phyloP scores from a whole-genome alignment of 2,888 invertebrate genomes.

The Lapara coniferarum region DNA sequence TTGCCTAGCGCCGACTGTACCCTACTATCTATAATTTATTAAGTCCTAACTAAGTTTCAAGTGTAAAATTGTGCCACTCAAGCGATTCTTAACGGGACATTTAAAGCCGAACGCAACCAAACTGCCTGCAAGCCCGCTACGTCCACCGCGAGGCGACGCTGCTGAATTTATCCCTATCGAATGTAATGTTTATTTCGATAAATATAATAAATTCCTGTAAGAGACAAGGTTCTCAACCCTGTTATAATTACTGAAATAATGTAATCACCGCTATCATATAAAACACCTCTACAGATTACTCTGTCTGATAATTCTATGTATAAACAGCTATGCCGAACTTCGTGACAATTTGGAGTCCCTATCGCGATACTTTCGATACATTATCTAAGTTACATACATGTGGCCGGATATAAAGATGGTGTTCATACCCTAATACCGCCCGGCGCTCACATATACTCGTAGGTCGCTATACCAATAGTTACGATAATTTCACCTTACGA shows the following conservation, averaged over 20 bases:
- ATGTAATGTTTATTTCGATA: constrained; percentile 58
- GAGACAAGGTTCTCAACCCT: constrained; percentile 67
- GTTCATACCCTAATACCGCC: constrained; percentile 67
- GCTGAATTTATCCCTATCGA: constrained; percentile 27
- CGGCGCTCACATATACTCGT: constrained; percentile 58
- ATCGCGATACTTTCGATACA: constrained; percentile 61
- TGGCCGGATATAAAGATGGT: constrained; percentile 73
- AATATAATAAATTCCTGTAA: constrained; percentile 65
- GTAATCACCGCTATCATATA: constrained; percentile 66
- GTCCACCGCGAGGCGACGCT: constrained; percentile 32
- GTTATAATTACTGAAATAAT: constrained; percentile 56
- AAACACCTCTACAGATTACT: constrained; percentile 66
- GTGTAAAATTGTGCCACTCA: constrained; percentile 80
- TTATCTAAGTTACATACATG: constrained; percentile 66
- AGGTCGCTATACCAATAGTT: constrained; percentile 54
- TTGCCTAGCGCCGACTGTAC: constrained; percentile 58
- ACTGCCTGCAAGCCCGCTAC: constrained; percentile 43
- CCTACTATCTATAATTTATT: constrained; percentile 76
- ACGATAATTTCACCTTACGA: constrained; percentile 62
- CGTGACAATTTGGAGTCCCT: constrained; percentile 61
- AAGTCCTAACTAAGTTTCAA: constrained; percentile 77
- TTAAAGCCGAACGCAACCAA: constrained; percentile 61
- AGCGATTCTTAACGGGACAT: constrained; percentile 67
- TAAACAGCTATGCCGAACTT: constrained; percentile 60
- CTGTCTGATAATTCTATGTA: constrained; percentile 53